These are phyloP conservation scores for Prionchulus punctatus DNA, from an alignment of 2,888 invertebrate genomes.

Conservation along the genomic window DNA sequence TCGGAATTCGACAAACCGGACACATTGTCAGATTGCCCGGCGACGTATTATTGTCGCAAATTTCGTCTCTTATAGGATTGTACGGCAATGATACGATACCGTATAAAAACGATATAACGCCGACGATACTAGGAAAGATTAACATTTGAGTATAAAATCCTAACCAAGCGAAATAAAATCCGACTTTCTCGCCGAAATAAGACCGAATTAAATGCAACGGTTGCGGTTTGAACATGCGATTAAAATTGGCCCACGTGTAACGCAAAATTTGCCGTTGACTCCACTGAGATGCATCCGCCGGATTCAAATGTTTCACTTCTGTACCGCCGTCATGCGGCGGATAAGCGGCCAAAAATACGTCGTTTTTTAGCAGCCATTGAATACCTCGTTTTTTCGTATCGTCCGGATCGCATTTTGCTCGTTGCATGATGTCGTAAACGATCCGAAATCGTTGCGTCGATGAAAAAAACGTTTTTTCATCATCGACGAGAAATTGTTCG, in stretches of 20 bases:
- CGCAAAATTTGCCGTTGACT: not conserved
- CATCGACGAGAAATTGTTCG: conserved; percentile 5
- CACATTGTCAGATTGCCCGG: not conserved
- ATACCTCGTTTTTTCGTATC: not conserved
- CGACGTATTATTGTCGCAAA: not conserved
- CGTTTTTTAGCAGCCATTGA: conserved; percentile 7
- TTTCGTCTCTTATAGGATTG: not conserved
- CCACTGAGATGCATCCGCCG: not conserved
- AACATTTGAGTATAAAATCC: not conserved
- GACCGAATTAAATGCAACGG: not conserved
- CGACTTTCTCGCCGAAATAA: not conserved
- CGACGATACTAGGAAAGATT: not conserved
- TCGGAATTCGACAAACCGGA: not conserved
- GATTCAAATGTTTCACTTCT: not conserved
- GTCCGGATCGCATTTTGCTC: not conserved
- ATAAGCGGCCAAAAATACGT: conserved; percentile 8
- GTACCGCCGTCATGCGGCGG: conserved; percentile 9
- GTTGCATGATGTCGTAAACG: conserved; percentile 11
- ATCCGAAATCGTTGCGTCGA: conserved; percentile 9
- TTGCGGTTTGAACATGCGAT: not conserved
- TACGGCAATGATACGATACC: not conserved
- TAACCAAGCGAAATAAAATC: not conserved
- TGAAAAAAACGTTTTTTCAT: conserved; percentile 8
- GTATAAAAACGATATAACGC: not conserved
- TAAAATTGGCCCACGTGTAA: not conserved